Conservation (phyloP, 1,140 invertebrate genomes). For the Halictus rubicundus region DNA sequence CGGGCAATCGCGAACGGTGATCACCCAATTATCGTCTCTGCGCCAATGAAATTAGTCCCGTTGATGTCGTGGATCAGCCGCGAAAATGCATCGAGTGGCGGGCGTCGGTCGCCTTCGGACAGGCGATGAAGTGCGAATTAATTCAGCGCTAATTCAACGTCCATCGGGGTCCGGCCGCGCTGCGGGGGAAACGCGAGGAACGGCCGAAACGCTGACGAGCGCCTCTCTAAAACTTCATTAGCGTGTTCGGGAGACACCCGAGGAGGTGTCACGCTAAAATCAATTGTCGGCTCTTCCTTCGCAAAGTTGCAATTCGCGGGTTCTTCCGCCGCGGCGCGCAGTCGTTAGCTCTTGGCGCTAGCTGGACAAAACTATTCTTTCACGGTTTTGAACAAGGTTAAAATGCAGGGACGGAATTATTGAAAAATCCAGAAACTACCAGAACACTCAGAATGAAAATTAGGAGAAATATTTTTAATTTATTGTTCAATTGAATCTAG, state of each 20-base stretch:
- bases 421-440: too few relatives aligned
- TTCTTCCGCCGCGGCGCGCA: background rate
- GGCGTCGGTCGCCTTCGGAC: conserved; percentile 26
- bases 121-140: conserved; percentile 60
- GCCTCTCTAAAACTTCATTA: conserved; percentile 50
- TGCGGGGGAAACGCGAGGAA: conserved; percentile 29
- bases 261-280: background rate
- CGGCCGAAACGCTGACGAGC: conserved; percentile 10
- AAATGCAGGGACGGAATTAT: too few relatives aligned
- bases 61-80: conserved; percentile 19
- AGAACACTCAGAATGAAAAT: too few relatives aligned
- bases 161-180: conserved; percentile 8
- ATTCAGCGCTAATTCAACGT: conserved; percentile 59
- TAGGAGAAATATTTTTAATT: too few relatives aligned
- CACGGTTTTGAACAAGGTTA: too few relatives aligned
- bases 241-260: background rate
- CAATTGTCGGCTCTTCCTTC: background rate
- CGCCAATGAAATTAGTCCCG: conserved; percentile 54
- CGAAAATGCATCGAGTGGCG: conserved; percentile 29
- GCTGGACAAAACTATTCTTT: too few relatives aligned
- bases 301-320: background rate
- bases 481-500: too few relatives aligned
- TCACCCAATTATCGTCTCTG: conserved; percentile 44
- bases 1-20: conserved; percentile 30
- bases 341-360: too few relatives aligned